Base-by-base conservation (phyloP, 2,797 vertebrate species). In the Eremophila alpestris region DNA sequence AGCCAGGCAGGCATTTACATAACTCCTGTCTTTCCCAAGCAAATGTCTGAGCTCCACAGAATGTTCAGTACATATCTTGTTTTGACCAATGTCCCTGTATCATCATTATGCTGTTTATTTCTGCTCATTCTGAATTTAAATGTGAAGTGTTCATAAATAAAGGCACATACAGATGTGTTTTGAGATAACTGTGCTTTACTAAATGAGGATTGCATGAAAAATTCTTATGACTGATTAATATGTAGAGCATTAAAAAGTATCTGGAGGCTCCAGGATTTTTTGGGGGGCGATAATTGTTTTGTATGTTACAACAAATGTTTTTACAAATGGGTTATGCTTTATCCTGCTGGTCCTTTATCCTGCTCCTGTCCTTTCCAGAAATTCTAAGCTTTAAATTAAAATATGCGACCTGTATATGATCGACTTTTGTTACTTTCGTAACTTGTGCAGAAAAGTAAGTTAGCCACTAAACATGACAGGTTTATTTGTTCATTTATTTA, bases 401-500 rank as follows among this genome's bases (percentile, higher is more conserved):
- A 79, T 87, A 90, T 46, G 23, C 16, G n/a, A 85, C 81, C 76
- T 87, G 10, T 60, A 71, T 71, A 40, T 36, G 89, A 84, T 80
- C 68, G 93, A 71, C 70, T 93, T 94, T 74, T 48, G 52, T 90
- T 97, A 95, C 63, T 94, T 95, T 76, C 2, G 4, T 62, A 65
- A 90, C 63, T 91, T 85, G 91, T 74, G 78, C 87, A 95, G 65
- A 43, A 88, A 86, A 96, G 89, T 87, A 73, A 96, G 90, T 77
- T 91, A 92, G 79, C 79, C 69, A 96, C 95, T 87, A 88, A 97
- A 96, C 77, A 87, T 82, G 90, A 89, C 90, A 95, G 91, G 86
- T 93, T 87, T 86, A 97, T 97, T 96, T 96, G 94, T 95, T 97
- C 97, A 96, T 98, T 97, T 98, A 97, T 98, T 97, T 97, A 97